phyloP scores from a whole-genome alignment of 2,888 invertebrate species.

The Papilio demoleus region DNA sequence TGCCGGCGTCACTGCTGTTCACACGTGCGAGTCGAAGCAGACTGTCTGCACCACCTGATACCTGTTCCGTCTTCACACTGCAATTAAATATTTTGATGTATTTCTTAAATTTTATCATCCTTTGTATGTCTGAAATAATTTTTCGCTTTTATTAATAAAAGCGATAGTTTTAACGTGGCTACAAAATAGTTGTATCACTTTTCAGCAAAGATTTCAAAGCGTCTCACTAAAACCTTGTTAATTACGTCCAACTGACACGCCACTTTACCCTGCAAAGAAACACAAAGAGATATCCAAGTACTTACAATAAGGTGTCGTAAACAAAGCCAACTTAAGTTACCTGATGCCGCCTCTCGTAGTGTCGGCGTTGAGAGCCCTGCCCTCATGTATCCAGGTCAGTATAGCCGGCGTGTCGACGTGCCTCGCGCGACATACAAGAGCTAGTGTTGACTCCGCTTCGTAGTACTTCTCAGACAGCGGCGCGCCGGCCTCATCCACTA shows the following conservation, averaged over 20 bases:
- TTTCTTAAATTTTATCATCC: too few relatives aligned
- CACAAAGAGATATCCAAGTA: slow-evolving; percentile 8
- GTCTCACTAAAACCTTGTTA: neutral
- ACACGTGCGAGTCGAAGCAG: slow-evolving; percentile 75
- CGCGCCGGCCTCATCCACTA: slow-evolving; percentile 86
- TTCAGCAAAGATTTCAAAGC: neutral
- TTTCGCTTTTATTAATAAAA: too few relatives aligned
- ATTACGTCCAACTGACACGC: neutral
- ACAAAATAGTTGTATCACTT: neutral
- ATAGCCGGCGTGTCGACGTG: slow-evolving; percentile 74
- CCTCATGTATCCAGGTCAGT: slow-evolving; percentile 86
- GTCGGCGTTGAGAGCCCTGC: slow-evolving; percentile 85
- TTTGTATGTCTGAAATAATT: too few relatives aligned
- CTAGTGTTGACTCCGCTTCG: slow-evolving; percentile 87
- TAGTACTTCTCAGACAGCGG: slow-evolving; percentile 86
- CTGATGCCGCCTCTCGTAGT: slow-evolving; percentile 87
- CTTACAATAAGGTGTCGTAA: neutral
- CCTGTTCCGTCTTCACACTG: slow-evolving; percentile 79
- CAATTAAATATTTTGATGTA: slow-evolving; percentile 24
- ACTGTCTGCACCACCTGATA: slow-evolving; percentile 78
- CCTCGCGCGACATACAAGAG: slow-evolving; percentile 84
- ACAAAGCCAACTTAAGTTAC: slow-evolving; percentile 54
- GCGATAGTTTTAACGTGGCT: neutral
- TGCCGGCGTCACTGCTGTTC: slow-evolving; percentile 85
- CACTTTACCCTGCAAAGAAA: neutral